Base-by-base conservation (phyloP, 2,797 vertebrate species). In the Emys orbicularis region DNA sequence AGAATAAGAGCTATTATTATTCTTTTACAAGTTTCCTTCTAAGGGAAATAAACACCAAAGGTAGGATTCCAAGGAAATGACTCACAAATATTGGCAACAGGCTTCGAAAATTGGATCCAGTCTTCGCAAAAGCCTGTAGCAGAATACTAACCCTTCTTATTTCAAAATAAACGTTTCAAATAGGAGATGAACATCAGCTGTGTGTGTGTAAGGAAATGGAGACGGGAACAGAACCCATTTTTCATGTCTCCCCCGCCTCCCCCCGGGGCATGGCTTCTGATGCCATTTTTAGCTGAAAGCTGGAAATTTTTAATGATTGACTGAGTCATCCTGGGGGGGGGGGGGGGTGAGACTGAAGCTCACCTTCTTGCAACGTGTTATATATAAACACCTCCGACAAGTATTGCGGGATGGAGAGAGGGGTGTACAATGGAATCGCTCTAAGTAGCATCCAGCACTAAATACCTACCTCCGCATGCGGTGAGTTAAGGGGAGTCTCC, bases 1-100 rank as follows among this genome's bases (percentile, higher is more conserved):
- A 97, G 98, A 97, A 96, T 96, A 94, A 97, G 95, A 94, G 97
- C 98, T 98, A 97, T 98, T 97, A 98, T 98, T 98, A 97, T 97
- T 98, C 98, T 97, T 97, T 97, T 98, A 98, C 98, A 98, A 98
- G 98, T 99, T 98, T 98, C 98, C 98, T 99, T 99, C 98, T 98
- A 98, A 98, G 98, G 98, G 98, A 99, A 99, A 99, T 98, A 98
- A 99, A 98, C 97, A 98, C 98, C 98, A 98, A 99, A 99, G 98
- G 98, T 99, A 98, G 98, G 98, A 99, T 99, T 99, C 98, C 99
- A 98, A 99, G 99, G 98, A 97, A 98, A 97, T 98, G 98, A 98
- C 98, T 99, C 99, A 98, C 98, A 98, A 98, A 98, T 98, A 98
- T 98, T 99, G 98, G 98, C 98, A 98, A 97, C 83, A 68, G 97